phyloP scores from a whole-genome alignment of 2,113 vertebrate genomes.

The Alectura lathami region DNA sequence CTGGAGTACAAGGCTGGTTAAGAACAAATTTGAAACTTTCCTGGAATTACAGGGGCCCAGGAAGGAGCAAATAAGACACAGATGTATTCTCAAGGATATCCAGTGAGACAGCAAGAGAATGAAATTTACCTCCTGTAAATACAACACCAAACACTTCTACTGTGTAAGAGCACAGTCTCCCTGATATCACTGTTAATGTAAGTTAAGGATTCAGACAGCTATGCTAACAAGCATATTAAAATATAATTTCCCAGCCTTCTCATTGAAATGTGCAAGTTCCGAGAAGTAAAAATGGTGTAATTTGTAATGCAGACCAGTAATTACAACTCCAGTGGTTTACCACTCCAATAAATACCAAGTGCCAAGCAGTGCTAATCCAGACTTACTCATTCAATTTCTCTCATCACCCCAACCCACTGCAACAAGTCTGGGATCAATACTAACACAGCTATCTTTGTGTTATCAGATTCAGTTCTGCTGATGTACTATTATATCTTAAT shows the following conservation, averaged over 20 bases:
- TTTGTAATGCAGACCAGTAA: conserved; percentile 32
- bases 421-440: conserved; percentile 52
- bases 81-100: not conserved
- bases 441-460: conserved; percentile 39
- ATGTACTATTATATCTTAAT: conserved; percentile 27
- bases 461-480: conserved; percentile 28
- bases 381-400: conserved; percentile 35
- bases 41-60: not conserved
- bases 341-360: conserved; percentile 43
- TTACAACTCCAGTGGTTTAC: conserved; percentile 43
- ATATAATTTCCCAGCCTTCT: not conserved
- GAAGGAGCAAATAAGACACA: not conserved
- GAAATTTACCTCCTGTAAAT: not conserved
- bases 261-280: not conserved
- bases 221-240: conserved; percentile 1
- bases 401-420: not conserved
- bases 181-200: not conserved
- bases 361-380: not conserved
- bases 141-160: not conserved
- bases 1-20: not conserved
- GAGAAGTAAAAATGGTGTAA: not conserved
- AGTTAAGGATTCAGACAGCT: not conserved
- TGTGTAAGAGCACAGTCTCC: not conserved
- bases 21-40: not conserved
- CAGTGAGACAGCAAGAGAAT: not conserved